Evolutionary conservation across 2,888 invertebrate species (phyloP).

Genomic region (Baccha elongata): DNA sequence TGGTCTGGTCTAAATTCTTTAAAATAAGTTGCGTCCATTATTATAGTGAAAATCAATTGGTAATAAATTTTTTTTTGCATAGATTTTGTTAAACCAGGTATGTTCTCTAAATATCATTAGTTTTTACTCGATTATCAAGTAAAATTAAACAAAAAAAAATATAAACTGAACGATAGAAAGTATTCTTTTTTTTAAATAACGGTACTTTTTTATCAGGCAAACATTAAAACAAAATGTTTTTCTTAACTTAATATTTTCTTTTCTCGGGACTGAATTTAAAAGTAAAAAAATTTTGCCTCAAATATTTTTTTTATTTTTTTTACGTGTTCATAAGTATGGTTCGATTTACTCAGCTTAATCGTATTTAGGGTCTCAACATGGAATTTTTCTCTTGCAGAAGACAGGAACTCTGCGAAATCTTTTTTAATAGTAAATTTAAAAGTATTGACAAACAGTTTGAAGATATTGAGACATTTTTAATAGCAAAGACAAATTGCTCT

Average conservation of each 20-base stretch:
- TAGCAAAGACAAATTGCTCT: not conserved
- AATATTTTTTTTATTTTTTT: too few species aligned
- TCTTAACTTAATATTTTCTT: not conserved
- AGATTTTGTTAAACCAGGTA: too few species aligned
- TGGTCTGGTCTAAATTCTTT: too few species aligned
- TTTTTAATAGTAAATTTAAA: conserved; percentile 21
- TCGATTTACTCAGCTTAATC: too few species aligned
- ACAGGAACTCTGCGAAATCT: too few species aligned
- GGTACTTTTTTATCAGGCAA: not conserved
- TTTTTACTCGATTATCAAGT: conserved; percentile 4
- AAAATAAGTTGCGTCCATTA: too few species aligned
- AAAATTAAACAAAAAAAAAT: not conserved
- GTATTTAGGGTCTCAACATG: too few species aligned
- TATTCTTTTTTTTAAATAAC: not conserved
- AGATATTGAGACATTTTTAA: conserved; percentile 24
- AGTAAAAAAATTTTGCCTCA: too few species aligned
- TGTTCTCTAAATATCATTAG: not conserved
- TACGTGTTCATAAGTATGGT: too few species aligned
- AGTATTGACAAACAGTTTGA: conserved; percentile 19
- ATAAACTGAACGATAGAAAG: not conserved
- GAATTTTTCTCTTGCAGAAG: too few species aligned
- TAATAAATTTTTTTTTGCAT: too few species aligned
- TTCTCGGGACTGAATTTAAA: too few species aligned
- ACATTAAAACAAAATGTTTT: not conserved
- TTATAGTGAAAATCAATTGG: not conserved